Conservation (phyloP, 2,888 invertebrate species). For the Cephus nigrinus region DNA sequence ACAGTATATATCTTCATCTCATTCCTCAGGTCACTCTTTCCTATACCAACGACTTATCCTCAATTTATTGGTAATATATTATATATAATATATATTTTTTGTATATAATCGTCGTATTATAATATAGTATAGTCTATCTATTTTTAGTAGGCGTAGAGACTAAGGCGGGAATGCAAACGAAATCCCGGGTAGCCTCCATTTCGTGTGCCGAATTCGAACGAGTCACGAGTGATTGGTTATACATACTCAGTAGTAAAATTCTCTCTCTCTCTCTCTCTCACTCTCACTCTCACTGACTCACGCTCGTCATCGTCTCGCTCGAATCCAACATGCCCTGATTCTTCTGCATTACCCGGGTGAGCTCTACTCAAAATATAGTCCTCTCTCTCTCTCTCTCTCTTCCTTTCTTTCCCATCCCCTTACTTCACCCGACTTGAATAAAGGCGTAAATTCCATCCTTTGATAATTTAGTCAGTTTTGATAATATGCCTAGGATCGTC, state of each 20-base stretch:
- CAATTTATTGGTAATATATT: constrained; percentile 28
- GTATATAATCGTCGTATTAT: constrained; percentile 53
- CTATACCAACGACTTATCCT: background rate
- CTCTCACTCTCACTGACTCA: background rate
- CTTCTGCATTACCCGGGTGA: constrained; percentile 19
- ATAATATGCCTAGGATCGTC: no score
- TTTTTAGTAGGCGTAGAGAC: constrained; percentile 57
- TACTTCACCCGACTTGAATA: no score
- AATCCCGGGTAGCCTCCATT: constrained; percentile 45
- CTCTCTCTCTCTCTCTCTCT: constrained; percentile 16
- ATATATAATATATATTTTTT: constrained; percentile 39
- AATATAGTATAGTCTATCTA: constrained; percentile 59
- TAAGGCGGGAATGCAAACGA: constrained; percentile 53
- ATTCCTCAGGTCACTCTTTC: background rate
- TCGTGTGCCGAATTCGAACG: constrained; percentile 21
- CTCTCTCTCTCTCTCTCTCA: background rate
- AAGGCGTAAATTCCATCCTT: no score
- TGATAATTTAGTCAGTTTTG: no score
- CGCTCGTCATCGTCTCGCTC: background rate
- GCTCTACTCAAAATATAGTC: constrained; percentile 34
- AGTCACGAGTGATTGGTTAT: no score
- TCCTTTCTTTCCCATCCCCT: background rate
- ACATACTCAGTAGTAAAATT: background rate
- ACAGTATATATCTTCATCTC: constrained; percentile 25
- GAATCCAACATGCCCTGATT: constrained; percentile 1